Evolutionary conservation across 2,888 invertebrate species (phyloP), one percentile per base, ranked within the genome.

Genomic region (Uropetala carovei): DNA sequence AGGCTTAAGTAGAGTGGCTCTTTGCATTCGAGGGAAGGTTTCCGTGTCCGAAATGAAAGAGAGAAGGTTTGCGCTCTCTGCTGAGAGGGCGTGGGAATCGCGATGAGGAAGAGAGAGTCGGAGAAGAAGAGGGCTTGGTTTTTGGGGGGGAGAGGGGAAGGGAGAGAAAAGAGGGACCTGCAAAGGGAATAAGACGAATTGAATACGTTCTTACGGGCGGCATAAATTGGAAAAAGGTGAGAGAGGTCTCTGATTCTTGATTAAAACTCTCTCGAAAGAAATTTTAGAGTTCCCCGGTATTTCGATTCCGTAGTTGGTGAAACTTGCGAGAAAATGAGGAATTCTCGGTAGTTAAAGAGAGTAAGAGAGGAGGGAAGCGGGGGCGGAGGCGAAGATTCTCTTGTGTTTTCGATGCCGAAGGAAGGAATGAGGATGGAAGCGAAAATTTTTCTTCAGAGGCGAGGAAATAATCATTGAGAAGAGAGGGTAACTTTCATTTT

Each of bases 171-270:
- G n/a, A n/a, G 64, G 7, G 14, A 14, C 16, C 14, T 64, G 64
- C 64, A 27, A 27, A 27, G 10, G 75, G 27, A 75, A 75, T 75
- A 27, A 27, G 75, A 75, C 75, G 75, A 75, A 75, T 75, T 75
- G 75, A 75, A 27, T 75, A 4, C 75, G 75, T 75, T 14, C 75
- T 75, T 27, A 75, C 22, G 75, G 27, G 75, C 75, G 75, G 75
- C 75, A 75, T 75, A 75, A 75, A 75, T 75, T 75, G 75, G 75
- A 27, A 75, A 75, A 75, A 75, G 75, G 75, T 75, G 75, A 75
- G 27, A 75, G 75, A 27, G 27, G 75, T 75, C 75, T 75, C 75
- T 27, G 75, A 75, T 75, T 75, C 75, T 75, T 75, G 75, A 75
- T 75, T 75, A 75, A 75, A 75, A 75, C 75, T 75, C 75, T 22